Percentiles rank a stretch among this genome's conserved stretches.
These are phyloP conservation scores for Chaenogobius annularis DNA, from an alignment of 2,113 vertebrate species.

Conservation along the genomic window DNA sequence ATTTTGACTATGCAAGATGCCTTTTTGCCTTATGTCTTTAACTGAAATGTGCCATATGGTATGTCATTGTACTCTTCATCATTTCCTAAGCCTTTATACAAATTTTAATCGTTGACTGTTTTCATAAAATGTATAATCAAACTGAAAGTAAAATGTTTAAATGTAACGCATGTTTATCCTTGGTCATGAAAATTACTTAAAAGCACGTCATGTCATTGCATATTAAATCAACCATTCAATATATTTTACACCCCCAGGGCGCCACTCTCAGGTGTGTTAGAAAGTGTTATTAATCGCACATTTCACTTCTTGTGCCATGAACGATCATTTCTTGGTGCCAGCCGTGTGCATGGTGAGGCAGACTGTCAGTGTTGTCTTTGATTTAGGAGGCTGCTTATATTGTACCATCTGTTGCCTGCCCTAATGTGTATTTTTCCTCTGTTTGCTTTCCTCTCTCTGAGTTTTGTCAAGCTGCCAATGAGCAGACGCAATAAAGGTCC, in stretches of 20 bases:
- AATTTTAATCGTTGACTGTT: too few species aligned
- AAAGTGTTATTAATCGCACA: slow-evolving; percentile 57
- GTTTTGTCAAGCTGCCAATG: slow-evolving; percentile 34
- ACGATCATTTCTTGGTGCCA: slow-evolving; percentile 49
- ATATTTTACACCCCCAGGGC: slow-evolving; percentile 8
- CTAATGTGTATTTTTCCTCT: slow-evolving; percentile 44
- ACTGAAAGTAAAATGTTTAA: background rate
- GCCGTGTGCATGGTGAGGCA: slow-evolving; percentile 57
- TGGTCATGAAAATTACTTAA: background rate
- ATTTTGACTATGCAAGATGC: too few species aligned
- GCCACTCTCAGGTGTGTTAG: slow-evolving; percentile 40
- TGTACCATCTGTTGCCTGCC: slow-evolving; percentile 59
- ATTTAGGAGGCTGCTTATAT: slow-evolving; percentile 50
- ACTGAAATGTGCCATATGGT: too few species aligned
- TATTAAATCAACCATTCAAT: background rate
- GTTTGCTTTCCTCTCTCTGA: slow-evolving; percentile 46
- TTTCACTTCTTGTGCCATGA: slow-evolving; percentile 48
- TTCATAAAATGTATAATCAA: too few species aligned
- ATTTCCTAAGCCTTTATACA: too few species aligned
- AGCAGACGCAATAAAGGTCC: background rate
- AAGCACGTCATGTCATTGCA: slow-evolving; percentile 13
- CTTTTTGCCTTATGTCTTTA: too few species aligned
- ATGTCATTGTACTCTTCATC: too few species aligned
- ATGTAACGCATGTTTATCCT: background rate
- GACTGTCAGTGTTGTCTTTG: slow-evolving; percentile 58